Base-by-base conservation (phyloP, 1,140 invertebrate genomes). In the Drosophila serrata region DNA sequence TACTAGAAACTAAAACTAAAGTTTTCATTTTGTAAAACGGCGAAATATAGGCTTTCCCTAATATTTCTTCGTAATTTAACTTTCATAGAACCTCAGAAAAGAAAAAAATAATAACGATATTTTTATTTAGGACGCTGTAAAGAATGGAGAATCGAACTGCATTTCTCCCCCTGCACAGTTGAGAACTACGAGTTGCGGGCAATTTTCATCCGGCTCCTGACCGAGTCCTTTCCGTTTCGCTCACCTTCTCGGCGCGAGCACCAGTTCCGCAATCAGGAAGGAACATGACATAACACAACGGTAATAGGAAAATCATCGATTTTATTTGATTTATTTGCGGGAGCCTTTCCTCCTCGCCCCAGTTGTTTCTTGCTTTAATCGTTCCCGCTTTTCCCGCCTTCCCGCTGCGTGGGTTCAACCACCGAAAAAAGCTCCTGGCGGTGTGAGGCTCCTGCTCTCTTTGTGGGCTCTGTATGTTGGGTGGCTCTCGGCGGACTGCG, bases 281-380 rank as follows among this genome's bases (percentile, higher is more conserved):
- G 64, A 84, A 74, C n/a, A 84, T 88, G 84, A 88, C 84, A 88
- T 90, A 88, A 88, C 81, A 90, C n/a, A n/a, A n/a, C 76, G 81
- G 80, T 87, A 87, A 88, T 90, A 88, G 84, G 84, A 87, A 87
- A 87, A 87, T 88, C 84, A 87, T 87, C 84, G 84, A 84, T 88
- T 87, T 87, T 78, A 87, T 88, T 87, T 88, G 85, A 88, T 88
- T 87, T 84, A 88, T 87, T 84, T 84, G 74, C 75, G 48, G 51
- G 67, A 70, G 15, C 51, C 51, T 57, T 65, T 65, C 22, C 59
- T 43, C 29, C 48, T 13, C 31, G n/a, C 19, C n/a, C 37, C 27
- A 33, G 62, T 39, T 42, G 58, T 72, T 69, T 55, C 58, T 58
- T 65, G 49, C 65, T 45, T 69, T 69, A 67, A 67, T 67, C 62